Percentiles rank a stretch among this genome's conserved stretches.
These are phyloP conservation scores for Chaetorhynchus papuensis DNA, from an alignment of 2,113 vertebrate genomes.

Conservation along the genomic window DNA sequence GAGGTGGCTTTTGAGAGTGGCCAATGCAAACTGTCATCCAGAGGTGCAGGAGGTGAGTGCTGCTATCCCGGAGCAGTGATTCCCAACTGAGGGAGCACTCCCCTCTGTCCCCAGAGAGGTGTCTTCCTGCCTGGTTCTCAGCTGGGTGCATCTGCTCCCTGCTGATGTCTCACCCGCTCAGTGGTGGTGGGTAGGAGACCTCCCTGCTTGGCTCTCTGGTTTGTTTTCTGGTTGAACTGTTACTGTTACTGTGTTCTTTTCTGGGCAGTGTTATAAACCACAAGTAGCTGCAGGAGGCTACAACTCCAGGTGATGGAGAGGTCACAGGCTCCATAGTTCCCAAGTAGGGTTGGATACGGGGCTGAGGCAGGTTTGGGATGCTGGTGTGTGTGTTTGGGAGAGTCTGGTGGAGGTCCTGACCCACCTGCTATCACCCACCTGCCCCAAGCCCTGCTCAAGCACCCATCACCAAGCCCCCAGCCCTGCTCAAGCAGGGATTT, in stretches of 20 bases:
- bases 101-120: neutral
- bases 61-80: neutral
- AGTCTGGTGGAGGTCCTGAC: neutral
- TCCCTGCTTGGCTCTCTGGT: neutral
- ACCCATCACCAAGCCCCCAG: neutral
- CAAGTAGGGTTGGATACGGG: neutral
- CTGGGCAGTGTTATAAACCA: neutral
- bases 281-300: neutral
- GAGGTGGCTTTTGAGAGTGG: neutral
- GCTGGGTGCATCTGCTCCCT: fast-evolving
- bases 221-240: neutral
- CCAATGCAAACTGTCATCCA: neutral
- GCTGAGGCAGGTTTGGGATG: neutral
- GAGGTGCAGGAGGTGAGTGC: neutral
- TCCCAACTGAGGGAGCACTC: neutral
- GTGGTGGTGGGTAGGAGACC: neutral
- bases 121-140: neutral
- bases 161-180: neutral
- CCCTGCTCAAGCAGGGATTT: neutral
- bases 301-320: neutral
- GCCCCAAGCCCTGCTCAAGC: fast-evolving
- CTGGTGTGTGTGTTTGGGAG: neutral
- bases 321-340: neutral
- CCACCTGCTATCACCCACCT: neutral
- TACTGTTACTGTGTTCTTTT: neutral